A percentile compares a stretch with the other conserved stretches of the same genome.
phyloP scores from a whole-genome alignment of 2,113 vertebrate species.

The Garra rufa region DNA sequence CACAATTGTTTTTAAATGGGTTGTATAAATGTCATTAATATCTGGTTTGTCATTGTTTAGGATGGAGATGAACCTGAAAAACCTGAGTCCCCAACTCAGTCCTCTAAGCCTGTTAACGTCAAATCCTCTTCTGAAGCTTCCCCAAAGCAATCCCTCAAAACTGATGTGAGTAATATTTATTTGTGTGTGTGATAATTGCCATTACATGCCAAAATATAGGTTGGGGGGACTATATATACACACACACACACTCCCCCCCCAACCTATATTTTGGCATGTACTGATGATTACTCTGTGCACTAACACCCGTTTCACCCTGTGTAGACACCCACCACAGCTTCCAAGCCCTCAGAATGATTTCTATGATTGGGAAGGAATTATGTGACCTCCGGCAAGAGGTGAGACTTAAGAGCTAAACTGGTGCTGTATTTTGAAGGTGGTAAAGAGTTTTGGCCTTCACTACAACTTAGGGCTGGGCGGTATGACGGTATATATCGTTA shows the following conservation, averaged over 20 bases:
- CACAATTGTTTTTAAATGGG: background rate
- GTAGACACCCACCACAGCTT: slow-evolving; percentile 59
- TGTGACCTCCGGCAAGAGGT: slow-evolving; percentile 67
- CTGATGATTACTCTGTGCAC: background rate
- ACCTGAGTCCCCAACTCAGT: slow-evolving; percentile 64
- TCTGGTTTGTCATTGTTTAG: background rate
- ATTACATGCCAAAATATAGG: no score
- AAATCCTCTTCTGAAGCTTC: slow-evolving; percentile 63
- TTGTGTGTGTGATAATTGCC: no score
- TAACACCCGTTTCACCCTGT: background rate
- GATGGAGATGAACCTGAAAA: slow-evolving; percentile 71
- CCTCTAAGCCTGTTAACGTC: slow-evolving; percentile 60
- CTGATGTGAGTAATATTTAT: slow-evolving; percentile 72
- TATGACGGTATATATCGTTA: no score
- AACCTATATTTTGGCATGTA: background rate
- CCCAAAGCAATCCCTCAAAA: slow-evolving; percentile 55
- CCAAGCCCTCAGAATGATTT: slow-evolving; percentile 69
- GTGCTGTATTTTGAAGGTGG: slow-evolving; percentile 12
- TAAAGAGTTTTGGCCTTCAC: slow-evolving; percentile 50
- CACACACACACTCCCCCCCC: no score
- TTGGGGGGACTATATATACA: no score
- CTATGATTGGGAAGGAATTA: slow-evolving; percentile 50
- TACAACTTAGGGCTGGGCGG: no score
- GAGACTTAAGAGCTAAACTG: slow-evolving; percentile 50
- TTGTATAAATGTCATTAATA: background rate